Base-by-base conservation (phyloP, 2,797 vertebrate species). In the Protosalanx chinensis region DNA sequence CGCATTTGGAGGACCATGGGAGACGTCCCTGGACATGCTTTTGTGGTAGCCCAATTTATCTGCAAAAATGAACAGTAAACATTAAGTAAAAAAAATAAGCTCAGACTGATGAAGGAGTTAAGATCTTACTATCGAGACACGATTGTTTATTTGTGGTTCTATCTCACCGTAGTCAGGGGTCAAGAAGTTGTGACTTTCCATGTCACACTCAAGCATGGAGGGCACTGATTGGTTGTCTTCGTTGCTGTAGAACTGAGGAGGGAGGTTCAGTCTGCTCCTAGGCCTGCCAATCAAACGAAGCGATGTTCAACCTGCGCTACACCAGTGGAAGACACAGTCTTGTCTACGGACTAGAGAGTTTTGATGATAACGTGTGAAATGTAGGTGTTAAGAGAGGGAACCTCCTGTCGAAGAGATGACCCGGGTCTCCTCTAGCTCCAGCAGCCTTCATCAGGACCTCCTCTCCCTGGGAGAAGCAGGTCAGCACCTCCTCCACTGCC, bases 171-270 rank as follows among this genome's bases (percentile, higher is more conserved):
- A 49, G 53, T 79, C 79, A 81, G 72, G 56, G 20, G 73, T 73
- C n/a, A 77, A 72, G 64, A 82, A 71, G 73, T 51, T 75, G 59
- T 70, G 68, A 66, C 37, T 68, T 35, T 82, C 80, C 61, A 27
- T 37, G 6, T 16, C 57, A 16, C 68, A 37, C 49, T 81, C 74
- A 8, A 37, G 56, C 23, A 67, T 1, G 23, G 10, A 64, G 30
- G 57, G 53, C 20, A 68, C 72, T n/a, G 77, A 67, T 51, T 82
- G 81, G 70, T 68, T 81, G 65, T 74, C 75, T n/a, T 81, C 70
- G 20, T 63, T 81, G 46, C 69, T 79, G 70, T 68, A 70, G 41
- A 75, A 70, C 23, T 79, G 71, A 68, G n/a, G 35, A 6, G 71
- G 73, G 4, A 69, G 64, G 76, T 75, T 75, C 49, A 76, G 46